Percentiles rank a stretch among this genome's conserved stretches.
These are phyloP conservation scores for Helicoverpa zea DNA, from an alignment of 1,140 invertebrate species.

Conservation along the genomic window DNA sequence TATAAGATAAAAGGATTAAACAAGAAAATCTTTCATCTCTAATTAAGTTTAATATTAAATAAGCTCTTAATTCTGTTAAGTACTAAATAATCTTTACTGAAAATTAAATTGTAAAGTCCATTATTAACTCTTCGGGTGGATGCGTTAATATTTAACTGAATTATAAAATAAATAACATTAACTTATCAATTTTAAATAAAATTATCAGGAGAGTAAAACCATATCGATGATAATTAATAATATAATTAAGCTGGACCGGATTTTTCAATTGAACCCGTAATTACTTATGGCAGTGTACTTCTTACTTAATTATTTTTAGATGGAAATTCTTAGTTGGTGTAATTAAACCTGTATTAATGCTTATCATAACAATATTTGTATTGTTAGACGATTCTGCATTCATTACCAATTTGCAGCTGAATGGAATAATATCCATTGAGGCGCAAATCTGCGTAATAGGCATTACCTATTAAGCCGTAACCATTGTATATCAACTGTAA, in stretches of 20 bases:
- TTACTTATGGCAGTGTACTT: background rate
- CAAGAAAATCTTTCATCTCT: conserved; percentile 2
- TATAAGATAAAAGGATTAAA: conserved; percentile 18
- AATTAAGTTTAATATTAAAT: no score
- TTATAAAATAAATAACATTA: no score
- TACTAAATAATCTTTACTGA: no score
- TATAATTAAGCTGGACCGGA: no score
- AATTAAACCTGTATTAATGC: background rate
- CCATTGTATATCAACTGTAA: conserved; percentile 18
- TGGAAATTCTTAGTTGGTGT: background rate
- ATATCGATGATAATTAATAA: background rate
- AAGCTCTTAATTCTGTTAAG: no score
- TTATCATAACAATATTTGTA: conserved; percentile 10
- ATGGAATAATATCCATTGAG: conserved; percentile 31
- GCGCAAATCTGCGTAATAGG: conserved; percentile 40
- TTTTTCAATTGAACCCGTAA: no score
- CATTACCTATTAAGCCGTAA: conserved; percentile 21
- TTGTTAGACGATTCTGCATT: conserved; percentile 20
- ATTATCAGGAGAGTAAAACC: background rate
- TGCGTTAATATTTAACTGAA: no score
- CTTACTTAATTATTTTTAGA: background rate
- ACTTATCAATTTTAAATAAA: no score
- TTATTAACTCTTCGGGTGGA: no score
- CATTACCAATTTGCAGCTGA: conserved; percentile 25
- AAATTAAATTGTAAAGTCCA: no score